Percentiles rank a stretch among this genome's conserved stretches.
These are phyloP conservation scores for Spea multiplicata DNA, from an alignment of 2,113 vertebrate genomes.

Conservation along the genomic window DNA sequence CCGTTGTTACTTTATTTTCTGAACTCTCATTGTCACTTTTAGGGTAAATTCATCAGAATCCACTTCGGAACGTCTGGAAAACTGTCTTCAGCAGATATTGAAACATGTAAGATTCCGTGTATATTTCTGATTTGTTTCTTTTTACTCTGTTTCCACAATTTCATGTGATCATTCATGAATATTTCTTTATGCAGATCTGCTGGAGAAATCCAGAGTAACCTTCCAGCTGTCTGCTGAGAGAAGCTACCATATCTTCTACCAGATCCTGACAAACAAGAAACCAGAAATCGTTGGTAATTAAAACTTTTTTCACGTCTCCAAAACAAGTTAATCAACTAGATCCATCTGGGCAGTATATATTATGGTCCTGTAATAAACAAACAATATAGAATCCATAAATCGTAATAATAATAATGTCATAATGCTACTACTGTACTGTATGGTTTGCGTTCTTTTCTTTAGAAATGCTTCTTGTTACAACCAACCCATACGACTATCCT, in stretches of 20 bases:
- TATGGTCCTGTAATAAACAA: too few relatives aligned
- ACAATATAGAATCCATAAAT: background rate
- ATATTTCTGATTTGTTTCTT: background rate
- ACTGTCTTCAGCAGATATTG: conserved; percentile 88
- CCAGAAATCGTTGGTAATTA: conserved; percentile 77
- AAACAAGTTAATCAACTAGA: background rate
- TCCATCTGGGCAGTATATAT: too few relatives aligned
- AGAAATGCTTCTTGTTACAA: conserved; percentile 83
- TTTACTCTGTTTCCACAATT: background rate
- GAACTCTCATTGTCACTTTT: conserved; percentile 6
- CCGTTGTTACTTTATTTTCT: conserved; percentile 16
- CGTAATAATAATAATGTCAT: background rate
- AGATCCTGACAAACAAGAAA: conserved; percentile 76
- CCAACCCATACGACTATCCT: conserved; percentile 79
- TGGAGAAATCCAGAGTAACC: conserved; percentile 78
- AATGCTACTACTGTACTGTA: background rate
- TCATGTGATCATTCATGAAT: background rate
- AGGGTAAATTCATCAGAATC: conserved; percentile 95
- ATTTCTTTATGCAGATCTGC: conserved; percentile 61
- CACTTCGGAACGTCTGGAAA: conserved; percentile 88
- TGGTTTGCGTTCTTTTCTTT: background rate
- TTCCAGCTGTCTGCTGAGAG: conserved; percentile 77
- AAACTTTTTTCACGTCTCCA: background rate
- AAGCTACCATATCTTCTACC: conserved; percentile 82
- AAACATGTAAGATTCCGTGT: conserved; percentile 78